These are phyloP conservation scores for Pterophyllum scalare DNA, from an alignment of 2,113 vertebrate genomes.

Conservation along the genomic window DNA sequence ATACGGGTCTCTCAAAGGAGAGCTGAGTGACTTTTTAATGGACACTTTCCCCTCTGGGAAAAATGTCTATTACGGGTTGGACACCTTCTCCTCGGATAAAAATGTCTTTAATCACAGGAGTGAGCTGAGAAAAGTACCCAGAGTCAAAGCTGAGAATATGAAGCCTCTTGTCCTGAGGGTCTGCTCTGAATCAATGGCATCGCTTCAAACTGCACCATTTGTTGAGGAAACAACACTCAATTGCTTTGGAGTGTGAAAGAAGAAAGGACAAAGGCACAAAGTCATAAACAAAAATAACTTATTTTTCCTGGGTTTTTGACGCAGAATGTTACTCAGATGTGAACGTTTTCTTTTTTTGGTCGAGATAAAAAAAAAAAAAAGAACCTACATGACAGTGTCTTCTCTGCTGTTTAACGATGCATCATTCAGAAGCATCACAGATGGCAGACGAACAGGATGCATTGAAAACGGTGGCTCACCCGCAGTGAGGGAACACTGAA, in stretches of 20 bases:
- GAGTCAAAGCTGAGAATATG: slow-evolving; percentile 43
- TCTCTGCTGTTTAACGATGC: slow-evolving; percentile 3
- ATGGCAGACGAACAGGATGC: slow-evolving; percentile 14
- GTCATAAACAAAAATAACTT: neutral
- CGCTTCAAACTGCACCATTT: slow-evolving; percentile 32
- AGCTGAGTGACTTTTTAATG: slow-evolving; percentile 63
- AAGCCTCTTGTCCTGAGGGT: slow-evolving; percentile 40
- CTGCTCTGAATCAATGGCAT: slow-evolving; percentile 22
- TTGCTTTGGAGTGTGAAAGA: slow-evolving; percentile 32
- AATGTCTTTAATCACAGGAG: slow-evolving; percentile 36
- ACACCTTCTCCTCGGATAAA: slow-evolving; percentile 49
- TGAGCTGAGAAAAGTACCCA: slow-evolving; percentile 6
- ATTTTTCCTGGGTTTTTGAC: neutral
- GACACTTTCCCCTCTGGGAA: slow-evolving; percentile 55
- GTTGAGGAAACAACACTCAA: slow-evolving; percentile 59
- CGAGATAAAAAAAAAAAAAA: neutral
- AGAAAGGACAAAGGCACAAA: slow-evolving; percentile 21
- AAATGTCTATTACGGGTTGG: slow-evolving; percentile 46
- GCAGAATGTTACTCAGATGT: slow-evolving; percentile 10
- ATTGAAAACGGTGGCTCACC: slow-evolving; percentile 26
- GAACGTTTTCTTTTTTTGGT: slow-evolving; percentile 1
- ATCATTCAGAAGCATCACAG: slow-evolving; percentile 29
- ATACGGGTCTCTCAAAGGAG: slow-evolving; percentile 48
- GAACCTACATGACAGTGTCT: neutral
- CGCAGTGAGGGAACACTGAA: slow-evolving; percentile 32